Evolutionary conservation across 2,113 vertebrate genomes (phyloP).

Genomic region (Amphiprion ocellaris): DNA sequence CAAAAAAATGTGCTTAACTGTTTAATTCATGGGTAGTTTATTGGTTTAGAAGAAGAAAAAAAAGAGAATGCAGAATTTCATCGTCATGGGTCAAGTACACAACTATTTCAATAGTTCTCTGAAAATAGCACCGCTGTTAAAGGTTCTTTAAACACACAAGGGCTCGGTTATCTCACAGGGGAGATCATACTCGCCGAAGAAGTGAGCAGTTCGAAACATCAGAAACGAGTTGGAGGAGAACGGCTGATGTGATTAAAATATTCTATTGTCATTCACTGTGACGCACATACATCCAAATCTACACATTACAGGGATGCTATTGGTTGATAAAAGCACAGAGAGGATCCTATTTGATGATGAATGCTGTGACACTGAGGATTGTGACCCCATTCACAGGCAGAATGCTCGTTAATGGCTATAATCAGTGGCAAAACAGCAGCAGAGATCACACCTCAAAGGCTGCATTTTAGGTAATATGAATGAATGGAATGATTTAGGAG

Average conservation of each 20-base stretch:
- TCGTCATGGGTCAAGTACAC: constrained; percentile 31
- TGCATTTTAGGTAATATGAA: constrained; percentile 8
- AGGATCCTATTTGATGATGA: constrained; percentile 50
- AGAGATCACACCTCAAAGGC: constrained; percentile 33
- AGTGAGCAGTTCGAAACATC: constrained; percentile 31
- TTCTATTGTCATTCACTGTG: constrained; percentile 38
- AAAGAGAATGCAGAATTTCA: constrained; percentile 29
- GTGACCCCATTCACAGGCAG: constrained; percentile 45
- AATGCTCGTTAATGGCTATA: constrained; percentile 48
- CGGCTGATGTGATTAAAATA: constrained; percentile 34
- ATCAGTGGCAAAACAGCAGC: constrained; percentile 22
- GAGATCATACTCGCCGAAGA: constrained; percentile 3
- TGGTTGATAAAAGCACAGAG: constrained; percentile 4
- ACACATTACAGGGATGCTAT: constrained; percentile 12
- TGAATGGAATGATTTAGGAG: constrained; percentile 4
- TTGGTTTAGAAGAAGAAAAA: constrained; percentile 16
- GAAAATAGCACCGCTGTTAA: constrained; percentile 14
- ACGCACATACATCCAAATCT: constrained; percentile 25
- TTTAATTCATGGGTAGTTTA: constrained; percentile 38
- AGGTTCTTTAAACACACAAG: background rate
- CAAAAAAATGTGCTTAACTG: constrained; percentile 31
- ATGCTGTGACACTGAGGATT: constrained; percentile 37
- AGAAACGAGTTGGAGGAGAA: constrained; percentile 28
- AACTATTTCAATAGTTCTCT: constrained; percentile 7
- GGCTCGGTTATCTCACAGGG: constrained; percentile 7